phyloP scores from a whole-genome alignment of 2,888 invertebrate genomes.

The Matsumyia berberina region DNA sequence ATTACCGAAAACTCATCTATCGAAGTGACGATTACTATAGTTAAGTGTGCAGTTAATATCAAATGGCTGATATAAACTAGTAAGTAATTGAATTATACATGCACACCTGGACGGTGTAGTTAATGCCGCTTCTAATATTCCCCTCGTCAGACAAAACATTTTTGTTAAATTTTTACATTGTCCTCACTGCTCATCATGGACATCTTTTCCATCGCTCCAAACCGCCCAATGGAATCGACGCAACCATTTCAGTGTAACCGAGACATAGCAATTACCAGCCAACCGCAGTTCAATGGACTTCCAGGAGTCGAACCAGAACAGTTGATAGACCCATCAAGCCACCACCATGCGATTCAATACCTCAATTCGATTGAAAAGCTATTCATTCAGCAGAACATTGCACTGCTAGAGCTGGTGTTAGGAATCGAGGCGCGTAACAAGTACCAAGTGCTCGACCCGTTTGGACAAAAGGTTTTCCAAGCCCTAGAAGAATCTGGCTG shows the following conservation, averaged over 20 bases:
- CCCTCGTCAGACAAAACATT: background rate
- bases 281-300: conserved; percentile 11
- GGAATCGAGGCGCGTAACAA: conserved; percentile 22
- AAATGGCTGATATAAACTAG: background rate
- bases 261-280: conserved; percentile 23
- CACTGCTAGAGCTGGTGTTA: conserved; percentile 13
- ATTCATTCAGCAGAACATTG: conserved; percentile 28
- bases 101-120: background rate
- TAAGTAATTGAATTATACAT: conserved; percentile 3
- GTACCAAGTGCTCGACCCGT: conserved; percentile 20
- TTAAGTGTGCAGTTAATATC: background rate
- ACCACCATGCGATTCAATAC: conserved; percentile 22
- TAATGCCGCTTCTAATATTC: background rate
- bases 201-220: conserved; percentile 1
- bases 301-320: background rate
- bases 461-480: conserved; percentile 36
- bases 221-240: no score
- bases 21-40: background rate
- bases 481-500: conserved; percentile 32
- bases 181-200: conserved; percentile 17
- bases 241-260: conserved; percentile 22
- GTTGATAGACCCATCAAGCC: background rate
- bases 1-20: background rate
- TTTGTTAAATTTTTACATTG: background rate
- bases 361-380: conserved; percentile 29